Evolutionary conservation across 2,797 vertebrate species (phyloP), one percentile per base, ranked within the genome.

Genomic region (Allobates femoralis): DNA sequence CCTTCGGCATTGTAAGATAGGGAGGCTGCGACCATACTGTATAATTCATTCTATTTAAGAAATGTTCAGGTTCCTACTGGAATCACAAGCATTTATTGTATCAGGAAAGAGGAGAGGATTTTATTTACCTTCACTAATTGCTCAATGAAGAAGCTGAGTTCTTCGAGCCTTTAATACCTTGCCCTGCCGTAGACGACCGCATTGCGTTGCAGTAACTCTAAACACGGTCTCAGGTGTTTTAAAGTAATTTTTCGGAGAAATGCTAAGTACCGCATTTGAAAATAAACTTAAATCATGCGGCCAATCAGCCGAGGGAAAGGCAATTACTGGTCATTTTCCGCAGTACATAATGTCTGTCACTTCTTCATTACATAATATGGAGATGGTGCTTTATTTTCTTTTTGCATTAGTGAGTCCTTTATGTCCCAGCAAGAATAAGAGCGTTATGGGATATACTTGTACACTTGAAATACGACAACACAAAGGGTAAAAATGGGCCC

Each of bases 231-330:
- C 51, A 56, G 30, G 67, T 83, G 81, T 73, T 41, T 73, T 73
- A 41, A 34, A 83, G 81, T 67, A 83, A 81, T 58, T 73, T 73
- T 18, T 66, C 64, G 41, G 51, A 55, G 23, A 82, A 83, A 71
- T 73, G 32, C 53, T 83, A 74, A 83, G 66, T 74, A 32, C 67
- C 50, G 5, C 15, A 81, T 83, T 26, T 74, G 81, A 83, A 83
- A 55, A 60, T 73, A 74, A 83, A 83, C 81, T 19, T 74, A 71
- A 82, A 82, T 82, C 66, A 82, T 37, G 23, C 51, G 12, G 23
- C 80, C 80, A 82, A 82, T 73, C 80, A 82, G 66, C 50, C 60
- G 7, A 56, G 34, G 7, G 66, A 56, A 71, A 56, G 56, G 51
- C 80, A 56, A 41, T 82, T 30, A 56, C 66, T 21, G 50, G 66